A percentile compares a stretch with the other conserved stretches of the same genome.
These are phyloP conservation scores for Hydrochoerus hydrochaeris DNA, from an alignment of 2,113 vertebrate species.

Conservation along the genomic window DNA sequence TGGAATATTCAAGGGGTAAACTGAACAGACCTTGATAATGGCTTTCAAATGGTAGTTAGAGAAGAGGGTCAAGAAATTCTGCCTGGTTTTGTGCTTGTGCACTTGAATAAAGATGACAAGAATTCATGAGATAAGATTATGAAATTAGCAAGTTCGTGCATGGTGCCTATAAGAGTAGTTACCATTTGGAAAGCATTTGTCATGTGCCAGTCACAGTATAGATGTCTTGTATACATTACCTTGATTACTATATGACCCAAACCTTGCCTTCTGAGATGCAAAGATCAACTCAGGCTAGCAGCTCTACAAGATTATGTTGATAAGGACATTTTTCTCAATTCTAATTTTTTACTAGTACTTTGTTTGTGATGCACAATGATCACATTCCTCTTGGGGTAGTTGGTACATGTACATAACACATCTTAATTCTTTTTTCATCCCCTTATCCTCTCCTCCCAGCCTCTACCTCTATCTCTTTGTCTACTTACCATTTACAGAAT, in stretches of 20 bases:
- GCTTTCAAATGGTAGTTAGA: neutral
- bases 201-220: neutral
- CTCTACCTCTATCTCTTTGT: neutral
- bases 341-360: neutral
- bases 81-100: conserved; percentile 10
- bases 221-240: neutral
- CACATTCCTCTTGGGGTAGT: neutral
- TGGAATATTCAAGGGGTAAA: neutral
- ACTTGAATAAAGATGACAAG: neutral
- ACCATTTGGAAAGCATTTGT: neutral
- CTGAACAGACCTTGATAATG: neutral
- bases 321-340: neutral
- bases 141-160: neutral
- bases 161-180: neutral
- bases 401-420: neutral
- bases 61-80: neutral
- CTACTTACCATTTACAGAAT: neutral
- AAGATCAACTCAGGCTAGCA: neutral
- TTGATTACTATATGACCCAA: neutral
- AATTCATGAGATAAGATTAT: neutral
- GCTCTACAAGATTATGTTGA: neutral
- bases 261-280: neutral
- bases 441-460: neutral
- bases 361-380: neutral
- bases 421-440: neutral